These are phyloP conservation scores for Pterocles burchelli DNA, from an alignment of 2,113 vertebrate genomes.

Conservation along the genomic window DNA sequence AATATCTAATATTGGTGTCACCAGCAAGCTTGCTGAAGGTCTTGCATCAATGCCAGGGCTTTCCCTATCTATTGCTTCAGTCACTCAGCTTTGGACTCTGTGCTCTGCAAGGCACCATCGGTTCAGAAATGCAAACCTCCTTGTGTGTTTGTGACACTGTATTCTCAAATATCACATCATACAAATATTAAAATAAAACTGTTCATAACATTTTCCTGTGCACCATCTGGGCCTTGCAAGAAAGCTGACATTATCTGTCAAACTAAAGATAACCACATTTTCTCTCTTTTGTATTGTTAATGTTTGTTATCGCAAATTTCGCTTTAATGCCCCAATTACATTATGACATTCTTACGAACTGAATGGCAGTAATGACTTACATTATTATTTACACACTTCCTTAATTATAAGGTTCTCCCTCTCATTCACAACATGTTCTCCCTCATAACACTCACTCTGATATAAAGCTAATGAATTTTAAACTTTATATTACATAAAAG, in stretches of 20 bases:
- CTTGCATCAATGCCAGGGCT: neutral
- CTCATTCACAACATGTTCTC: constrained; percentile 67
- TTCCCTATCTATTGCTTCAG: neutral
- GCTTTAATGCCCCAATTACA: constrained; percentile 80
- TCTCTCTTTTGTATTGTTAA: constrained; percentile 71
- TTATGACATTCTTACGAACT: constrained; percentile 78
- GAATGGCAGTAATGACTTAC: constrained; percentile 81
- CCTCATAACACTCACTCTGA: constrained; percentile 57
- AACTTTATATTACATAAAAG: constrained; percentile 75
- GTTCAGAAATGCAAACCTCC: constrained; percentile 28
- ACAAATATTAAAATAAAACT: constrained; percentile 72
- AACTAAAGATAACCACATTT: constrained; percentile 75
- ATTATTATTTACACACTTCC: constrained; percentile 83
- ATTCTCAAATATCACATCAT: constrained; percentile 64
- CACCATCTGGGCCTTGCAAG: constrained; percentile 72
- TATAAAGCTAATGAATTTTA: constrained; percentile 76
- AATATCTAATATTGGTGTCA: no score
- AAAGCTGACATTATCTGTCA: constrained; percentile 74
- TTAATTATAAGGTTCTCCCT: constrained; percentile 80
- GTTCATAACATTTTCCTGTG: constrained; percentile 69
- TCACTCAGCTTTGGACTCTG: neutral
- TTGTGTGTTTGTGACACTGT: constrained; percentile 44
- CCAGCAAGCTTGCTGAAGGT: no score
- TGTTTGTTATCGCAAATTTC: constrained; percentile 78
- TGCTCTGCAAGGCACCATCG: constrained; percentile 1